Base-by-base conservation (phyloP, 2,888 invertebrate species). In the Drosophila ezoana region DNA sequence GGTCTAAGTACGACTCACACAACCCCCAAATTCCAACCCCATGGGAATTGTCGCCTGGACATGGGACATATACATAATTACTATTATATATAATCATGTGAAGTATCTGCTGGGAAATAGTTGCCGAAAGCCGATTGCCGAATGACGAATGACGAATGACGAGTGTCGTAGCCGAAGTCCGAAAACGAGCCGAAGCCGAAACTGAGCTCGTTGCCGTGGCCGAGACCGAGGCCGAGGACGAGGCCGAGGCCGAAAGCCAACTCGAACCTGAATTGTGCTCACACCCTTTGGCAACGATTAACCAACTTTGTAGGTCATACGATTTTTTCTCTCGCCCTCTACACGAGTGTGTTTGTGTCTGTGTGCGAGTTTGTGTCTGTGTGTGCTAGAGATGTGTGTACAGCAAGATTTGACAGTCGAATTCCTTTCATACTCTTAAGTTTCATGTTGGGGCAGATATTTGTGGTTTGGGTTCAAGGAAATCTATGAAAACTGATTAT, bases 271-370 rank as follows among this genome's bases (percentile, higher is more conserved):
- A 38, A 43, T 44, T 52, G 43, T 37, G 44, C 57, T 52, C 73
- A 56, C 56, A 35, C 72, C 45, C 48, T 38, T 67, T 51, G 45
- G 28, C 69, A 59, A 58, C 66, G 81, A 70, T 81, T 79, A 81
- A 81, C 60, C 41, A 57, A 67, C 51, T 86, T 83, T 87, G 72
- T 81, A 83, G 87, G 87, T 87, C 87, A 81, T 56, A 32, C 79
- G 51, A 66, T 57, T n/a, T n/a, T n/a, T n/a, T 33, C 35, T 52
- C 16, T 40, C 47, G 35, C 16, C 35, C 41, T 2, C 33, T 14
- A 16, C 28, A 10, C n/a, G 33, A 38, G 37, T 13, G 23, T 43
- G 44, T 37, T 13, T 38, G 37, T 40, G 14, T 16, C 3, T 8
- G n/a, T 37, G 32, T 59, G 23, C n/a, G 38, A 16, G 40, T 43